Evolutionary conservation across 2,888 invertebrate species (phyloP).

Genomic region (Lapara coniferarum): DNA sequence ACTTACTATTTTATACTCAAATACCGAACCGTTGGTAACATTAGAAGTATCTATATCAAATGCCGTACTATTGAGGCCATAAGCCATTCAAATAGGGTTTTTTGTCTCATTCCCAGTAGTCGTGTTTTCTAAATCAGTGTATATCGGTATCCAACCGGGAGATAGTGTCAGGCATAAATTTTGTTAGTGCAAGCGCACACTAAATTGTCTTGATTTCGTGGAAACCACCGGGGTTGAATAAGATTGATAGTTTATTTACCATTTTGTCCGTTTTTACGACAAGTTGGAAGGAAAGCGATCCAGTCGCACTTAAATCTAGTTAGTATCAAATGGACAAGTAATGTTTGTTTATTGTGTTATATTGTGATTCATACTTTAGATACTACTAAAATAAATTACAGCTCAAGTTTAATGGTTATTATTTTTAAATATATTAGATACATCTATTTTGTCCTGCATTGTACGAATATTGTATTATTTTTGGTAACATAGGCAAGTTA

Average conservation of each 20-base stretch:
- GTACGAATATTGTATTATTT: too few relatives aligned
- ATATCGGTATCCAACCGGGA: slow-evolving; percentile 31
- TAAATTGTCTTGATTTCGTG: slow-evolving; percentile 46
- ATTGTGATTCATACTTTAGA: neutral
- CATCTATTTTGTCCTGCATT: too few relatives aligned
- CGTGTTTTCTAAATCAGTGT: slow-evolving; percentile 25
- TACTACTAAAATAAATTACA: neutral
- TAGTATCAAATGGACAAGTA: slow-evolving; percentile 5
- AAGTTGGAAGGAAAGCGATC: slow-evolving; percentile 21
- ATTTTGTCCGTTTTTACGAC: slow-evolving; percentile 21
- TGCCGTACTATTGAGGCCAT: neutral
- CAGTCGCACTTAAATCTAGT: slow-evolving; percentile 10
- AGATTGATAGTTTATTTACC: slow-evolving; percentile 41
- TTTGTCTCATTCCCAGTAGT: slow-evolving; percentile 20
- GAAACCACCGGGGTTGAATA: slow-evolving; percentile 41
- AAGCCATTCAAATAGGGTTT: neutral
- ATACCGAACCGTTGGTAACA: neutral
- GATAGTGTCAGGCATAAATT: slow-evolving; percentile 53
- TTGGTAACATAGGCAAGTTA: too few relatives aligned
- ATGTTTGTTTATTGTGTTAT: slow-evolving; percentile 14
- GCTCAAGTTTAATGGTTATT: neutral
- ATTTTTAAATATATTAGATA: neutral
- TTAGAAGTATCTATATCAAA: neutral
- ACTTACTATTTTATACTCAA: neutral
- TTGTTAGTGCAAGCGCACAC: slow-evolving; percentile 41